Conservation (phyloP, 2,888 invertebrate species). For the Tanypteryx hageni region DNA sequence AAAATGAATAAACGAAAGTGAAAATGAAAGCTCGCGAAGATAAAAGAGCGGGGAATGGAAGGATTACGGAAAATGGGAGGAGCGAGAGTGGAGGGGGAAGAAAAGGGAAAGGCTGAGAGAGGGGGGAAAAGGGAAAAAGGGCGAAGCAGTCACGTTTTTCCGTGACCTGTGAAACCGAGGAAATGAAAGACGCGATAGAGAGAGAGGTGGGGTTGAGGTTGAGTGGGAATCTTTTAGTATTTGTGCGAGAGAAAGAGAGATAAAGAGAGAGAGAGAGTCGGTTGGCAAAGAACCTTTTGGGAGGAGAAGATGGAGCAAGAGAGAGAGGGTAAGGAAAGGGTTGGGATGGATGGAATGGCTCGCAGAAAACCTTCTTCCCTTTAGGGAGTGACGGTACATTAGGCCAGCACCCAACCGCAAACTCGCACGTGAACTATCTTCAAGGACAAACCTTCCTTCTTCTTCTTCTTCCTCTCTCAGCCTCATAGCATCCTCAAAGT, state of each 20-base stretch:
- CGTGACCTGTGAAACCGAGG: neutral
- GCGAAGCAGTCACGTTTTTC: slow-evolving; percentile 30
- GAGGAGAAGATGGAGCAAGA: neutral
- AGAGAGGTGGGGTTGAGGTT: neutral
- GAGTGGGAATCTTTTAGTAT: too few species aligned
- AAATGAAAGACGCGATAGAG: neutral
- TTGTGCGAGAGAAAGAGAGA: neutral
- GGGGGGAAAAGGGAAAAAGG: neutral
- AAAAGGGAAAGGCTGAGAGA: neutral
- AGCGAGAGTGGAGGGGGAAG: neutral
- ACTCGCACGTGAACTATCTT: slow-evolving; percentile 33
- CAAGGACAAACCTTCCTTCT: slow-evolving; percentile 8
- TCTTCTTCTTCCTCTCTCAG: neutral
- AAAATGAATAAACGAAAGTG: neutral
- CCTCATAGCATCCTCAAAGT: neutral
- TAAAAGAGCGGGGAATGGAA: neutral
- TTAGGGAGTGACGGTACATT: slow-evolving; percentile 24
- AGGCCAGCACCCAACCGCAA: slow-evolving; percentile 35
- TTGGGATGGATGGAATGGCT: neutral
- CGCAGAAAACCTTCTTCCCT: neutral
- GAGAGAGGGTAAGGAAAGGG: neutral
- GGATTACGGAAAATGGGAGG: neutral
- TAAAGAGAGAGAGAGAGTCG: neutral
- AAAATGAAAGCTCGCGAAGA: neutral
- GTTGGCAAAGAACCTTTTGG: neutral